Conservation (phyloP, 1,140 invertebrate species). For the Drosophila ananassae region DNA sequence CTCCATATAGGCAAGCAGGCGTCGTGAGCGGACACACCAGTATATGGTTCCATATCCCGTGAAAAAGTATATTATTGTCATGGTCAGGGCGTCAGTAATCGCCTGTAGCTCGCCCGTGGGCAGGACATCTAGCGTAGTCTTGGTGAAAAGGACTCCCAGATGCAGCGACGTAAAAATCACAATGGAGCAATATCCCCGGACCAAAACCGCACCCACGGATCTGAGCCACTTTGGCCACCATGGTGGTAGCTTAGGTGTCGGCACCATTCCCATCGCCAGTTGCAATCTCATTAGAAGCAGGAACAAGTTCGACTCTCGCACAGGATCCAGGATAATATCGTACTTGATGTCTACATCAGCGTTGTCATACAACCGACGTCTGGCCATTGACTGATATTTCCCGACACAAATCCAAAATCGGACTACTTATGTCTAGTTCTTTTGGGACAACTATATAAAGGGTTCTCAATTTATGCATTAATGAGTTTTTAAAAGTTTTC, state of each 20-base stretch:
- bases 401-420: not conserved
- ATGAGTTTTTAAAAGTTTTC: constrained; percentile 79
- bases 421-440: constrained; percentile 30
- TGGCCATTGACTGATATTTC: constrained; percentile 47
- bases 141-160: constrained; percentile 61
- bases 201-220: not conserved
- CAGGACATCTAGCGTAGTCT: constrained; percentile 65
- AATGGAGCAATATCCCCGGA: constrained; percentile 33
- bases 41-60: constrained; percentile 61
- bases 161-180: constrained; percentile 49
- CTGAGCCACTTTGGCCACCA: constrained; percentile 40
- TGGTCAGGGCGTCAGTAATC: constrained; percentile 74
- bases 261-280: constrained; percentile 38
- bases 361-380: constrained; percentile 64
- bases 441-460: constrained; percentile 52
- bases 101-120: constrained; percentile 63
- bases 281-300: constrained; percentile 33
- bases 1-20: constrained; percentile 41
- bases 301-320: constrained; percentile 45
- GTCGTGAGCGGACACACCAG: constrained; percentile 52
- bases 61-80: constrained; percentile 76
- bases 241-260: constrained; percentile 23
- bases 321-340: constrained; percentile 31
- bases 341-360: constrained; percentile 46
- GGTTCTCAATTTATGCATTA: constrained; percentile 70